Conservation (phyloP, 2,888 invertebrate genomes). For the Mimachlamys varia region DNA sequence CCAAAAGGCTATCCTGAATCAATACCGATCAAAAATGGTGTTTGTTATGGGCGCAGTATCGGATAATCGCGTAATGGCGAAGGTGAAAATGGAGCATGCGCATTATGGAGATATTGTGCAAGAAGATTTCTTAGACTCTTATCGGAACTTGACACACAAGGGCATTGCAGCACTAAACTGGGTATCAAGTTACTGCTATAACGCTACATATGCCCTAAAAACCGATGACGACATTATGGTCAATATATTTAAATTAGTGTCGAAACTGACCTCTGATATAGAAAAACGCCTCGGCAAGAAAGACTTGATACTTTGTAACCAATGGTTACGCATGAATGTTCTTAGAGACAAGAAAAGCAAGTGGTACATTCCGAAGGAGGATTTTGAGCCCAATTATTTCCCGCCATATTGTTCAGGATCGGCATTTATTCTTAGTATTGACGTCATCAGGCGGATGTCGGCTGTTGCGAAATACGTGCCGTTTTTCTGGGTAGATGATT, state of each 20-base stretch:
- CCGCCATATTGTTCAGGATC: slow-evolving; percentile 82
- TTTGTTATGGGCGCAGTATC: slow-evolving; percentile 76
- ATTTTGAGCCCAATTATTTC: slow-evolving; percentile 80
- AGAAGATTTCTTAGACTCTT: slow-evolving; percentile 81
- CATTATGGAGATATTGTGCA: slow-evolving; percentile 79
- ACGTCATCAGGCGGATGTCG: slow-evolving; percentile 85
- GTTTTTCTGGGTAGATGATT: slow-evolving; percentile 96
- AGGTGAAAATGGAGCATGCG: slow-evolving; percentile 72
- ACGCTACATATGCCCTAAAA: slow-evolving; percentile 80
- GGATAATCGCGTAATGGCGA: slow-evolving; percentile 65
- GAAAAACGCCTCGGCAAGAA: slow-evolving; percentile 54
- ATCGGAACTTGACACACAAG: slow-evolving; percentile 82
- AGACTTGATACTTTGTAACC: slow-evolving; percentile 78
- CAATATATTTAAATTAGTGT: slow-evolving; percentile 81
- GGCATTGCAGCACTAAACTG: slow-evolving; percentile 81
- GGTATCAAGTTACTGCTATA: slow-evolving; percentile 79
- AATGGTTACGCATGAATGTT: slow-evolving; percentile 80
- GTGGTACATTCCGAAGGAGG: slow-evolving; percentile 81
- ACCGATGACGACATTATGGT: slow-evolving; percentile 82
- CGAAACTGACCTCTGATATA: slow-evolving; percentile 59
- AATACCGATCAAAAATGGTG: slow-evolving; percentile 70
- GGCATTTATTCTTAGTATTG: slow-evolving; percentile 85
- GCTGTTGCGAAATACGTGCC: slow-evolving; percentile 85
- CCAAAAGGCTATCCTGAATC: slow-evolving; percentile 64
- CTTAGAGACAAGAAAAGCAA: slow-evolving; percentile 81